Conservation (phyloP, 2,113 vertebrate genomes). For the Rhinogobius similis region DNA sequence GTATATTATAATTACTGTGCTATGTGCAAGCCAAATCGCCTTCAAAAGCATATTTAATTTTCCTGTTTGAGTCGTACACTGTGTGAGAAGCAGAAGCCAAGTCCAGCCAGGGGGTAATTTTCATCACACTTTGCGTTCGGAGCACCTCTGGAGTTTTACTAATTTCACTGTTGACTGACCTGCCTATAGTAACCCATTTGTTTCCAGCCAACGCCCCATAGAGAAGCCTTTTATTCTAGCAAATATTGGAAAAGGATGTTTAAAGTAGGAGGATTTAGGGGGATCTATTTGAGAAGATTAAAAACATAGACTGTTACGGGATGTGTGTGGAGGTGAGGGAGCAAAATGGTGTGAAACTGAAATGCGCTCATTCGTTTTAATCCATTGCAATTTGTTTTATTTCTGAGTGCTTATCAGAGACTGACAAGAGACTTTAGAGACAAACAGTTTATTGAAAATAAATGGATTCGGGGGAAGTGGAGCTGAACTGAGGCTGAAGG, state of each 20-base stretch:
- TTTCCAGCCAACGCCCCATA: constrained; percentile 45
- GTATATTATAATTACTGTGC: constrained; percentile 11
- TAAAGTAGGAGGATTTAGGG: constrained; percentile 27
- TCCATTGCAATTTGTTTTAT: constrained; percentile 9
- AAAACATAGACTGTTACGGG: background rate
- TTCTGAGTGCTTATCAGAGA: background rate
- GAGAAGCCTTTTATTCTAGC: constrained; percentile 41
- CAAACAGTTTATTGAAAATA: background rate
- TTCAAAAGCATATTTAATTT: constrained; percentile 42
- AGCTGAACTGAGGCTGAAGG: background rate
- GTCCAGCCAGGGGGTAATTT: constrained; percentile 41
- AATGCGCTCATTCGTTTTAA: constrained; percentile 5
- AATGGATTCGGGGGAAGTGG: background rate
- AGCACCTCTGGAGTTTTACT: constrained; percentile 54
- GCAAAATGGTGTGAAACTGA: background rate
- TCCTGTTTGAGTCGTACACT: background rate
- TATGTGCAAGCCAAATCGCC: constrained; percentile 11
- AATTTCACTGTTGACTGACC: constrained; percentile 71
- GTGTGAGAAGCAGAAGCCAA: constrained; percentile 19
- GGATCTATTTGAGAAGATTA: constrained; percentile 7
- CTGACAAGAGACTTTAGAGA: background rate
- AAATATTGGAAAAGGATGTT: constrained; percentile 50
- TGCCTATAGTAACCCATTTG: constrained; percentile 51
- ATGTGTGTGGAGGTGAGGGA: background rate
- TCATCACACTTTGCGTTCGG: constrained; percentile 52